Percentiles rank a stretch among this genome's conserved stretches.
phyloP scores from a whole-genome alignment of 1,140 invertebrate genomes.

The Papilio dardanus region DNA sequence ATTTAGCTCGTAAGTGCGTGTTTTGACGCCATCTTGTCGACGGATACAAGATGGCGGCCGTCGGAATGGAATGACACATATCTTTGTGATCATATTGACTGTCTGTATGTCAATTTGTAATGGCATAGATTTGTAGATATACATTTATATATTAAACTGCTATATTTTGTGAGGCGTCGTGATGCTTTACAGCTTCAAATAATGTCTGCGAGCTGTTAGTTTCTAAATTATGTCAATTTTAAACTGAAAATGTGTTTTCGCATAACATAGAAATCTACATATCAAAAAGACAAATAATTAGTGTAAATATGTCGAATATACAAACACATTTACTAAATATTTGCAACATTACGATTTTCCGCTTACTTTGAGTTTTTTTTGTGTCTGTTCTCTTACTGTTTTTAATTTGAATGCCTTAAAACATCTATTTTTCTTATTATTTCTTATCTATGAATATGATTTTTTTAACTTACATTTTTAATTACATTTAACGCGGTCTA shows the following conservation, averaged over 20 bases:
- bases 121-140: conserved; percentile 47
- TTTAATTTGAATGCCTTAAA: not conserved
- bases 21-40: conserved; percentile 30
- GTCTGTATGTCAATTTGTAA: conserved; percentile 62
- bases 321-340: conserved; percentile 20
- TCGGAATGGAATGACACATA: conserved; percentile 35
- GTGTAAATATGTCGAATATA: conserved; percentile 35
- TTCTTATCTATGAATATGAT: conserved; percentile 11
- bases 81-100: conserved; percentile 41
- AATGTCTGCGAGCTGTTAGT: conserved; percentile 44
- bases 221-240: conserved; percentile 44
- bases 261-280: conserved; percentile 65
- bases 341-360: not conserved
- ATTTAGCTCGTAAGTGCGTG: conserved; percentile 30
- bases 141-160: conserved; percentile 55
- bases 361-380: conserved; percentile 13
- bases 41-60: not conserved
- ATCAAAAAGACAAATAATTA: conserved; percentile 76
- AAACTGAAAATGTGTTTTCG: conserved; percentile 48
- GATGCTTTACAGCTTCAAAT: conserved; percentile 68
- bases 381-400: not conserved
- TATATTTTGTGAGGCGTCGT: conserved; percentile 61
- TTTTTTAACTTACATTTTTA: conserved; percentile 8
- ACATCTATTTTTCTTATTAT: not conserved
- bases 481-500: conserved; percentile 20